Conservation (phyloP, 1,140 invertebrate species). For the Brachionus angularis region DNA sequence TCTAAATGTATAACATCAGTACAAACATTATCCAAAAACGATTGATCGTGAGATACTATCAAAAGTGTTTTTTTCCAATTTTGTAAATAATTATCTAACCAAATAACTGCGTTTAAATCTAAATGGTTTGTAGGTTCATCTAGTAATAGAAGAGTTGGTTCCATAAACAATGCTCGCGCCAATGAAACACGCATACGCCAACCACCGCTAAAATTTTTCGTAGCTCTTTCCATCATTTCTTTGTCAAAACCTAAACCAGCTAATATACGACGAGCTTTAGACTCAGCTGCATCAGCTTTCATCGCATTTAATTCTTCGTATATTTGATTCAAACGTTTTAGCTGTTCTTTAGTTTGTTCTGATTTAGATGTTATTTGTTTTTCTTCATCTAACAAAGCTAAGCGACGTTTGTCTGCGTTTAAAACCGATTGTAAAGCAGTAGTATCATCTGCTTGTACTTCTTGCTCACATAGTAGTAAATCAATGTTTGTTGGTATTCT, state of each 20-base stretch:
- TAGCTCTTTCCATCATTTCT: constrained; percentile 87
- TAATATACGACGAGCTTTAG: constrained; percentile 84
- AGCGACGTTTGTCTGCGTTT: constrained; percentile 83
- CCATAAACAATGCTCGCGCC: constrained; percentile 69
- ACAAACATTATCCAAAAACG: constrained; percentile 97
- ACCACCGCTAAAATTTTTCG: constrained; percentile 93
- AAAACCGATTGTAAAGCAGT: constrained; percentile 86
- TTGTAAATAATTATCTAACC: constrained; percentile 96
- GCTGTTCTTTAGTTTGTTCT: constrained; percentile 63
- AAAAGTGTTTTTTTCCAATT: constrained; percentile 94
- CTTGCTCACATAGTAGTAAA: constrained; percentile 96
- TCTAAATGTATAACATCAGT: constrained; percentile 98
- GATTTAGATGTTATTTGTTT: constrained; percentile 67
- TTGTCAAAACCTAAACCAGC: constrained; percentile 91
- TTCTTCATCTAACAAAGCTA: constrained; percentile 74
- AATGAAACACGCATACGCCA: constrained; percentile 98
- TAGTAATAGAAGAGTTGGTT: constrained; percentile 86
- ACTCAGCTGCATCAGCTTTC: constrained; percentile 91
- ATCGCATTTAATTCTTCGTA: constrained; percentile 93
- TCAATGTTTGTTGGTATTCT: constrained; percentile 93
- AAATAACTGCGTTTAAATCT: constrained; percentile 98
- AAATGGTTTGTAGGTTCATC: constrained; percentile 83
- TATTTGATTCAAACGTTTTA: constrained; percentile 76
- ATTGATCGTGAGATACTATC: constrained; percentile 97
- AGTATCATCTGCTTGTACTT: constrained; percentile 85